Evolutionary conservation across 2,888 invertebrate genomes (phyloP), one percentile per base, ranked within the genome.

Genomic region (Drosophila demipolita): DNA sequence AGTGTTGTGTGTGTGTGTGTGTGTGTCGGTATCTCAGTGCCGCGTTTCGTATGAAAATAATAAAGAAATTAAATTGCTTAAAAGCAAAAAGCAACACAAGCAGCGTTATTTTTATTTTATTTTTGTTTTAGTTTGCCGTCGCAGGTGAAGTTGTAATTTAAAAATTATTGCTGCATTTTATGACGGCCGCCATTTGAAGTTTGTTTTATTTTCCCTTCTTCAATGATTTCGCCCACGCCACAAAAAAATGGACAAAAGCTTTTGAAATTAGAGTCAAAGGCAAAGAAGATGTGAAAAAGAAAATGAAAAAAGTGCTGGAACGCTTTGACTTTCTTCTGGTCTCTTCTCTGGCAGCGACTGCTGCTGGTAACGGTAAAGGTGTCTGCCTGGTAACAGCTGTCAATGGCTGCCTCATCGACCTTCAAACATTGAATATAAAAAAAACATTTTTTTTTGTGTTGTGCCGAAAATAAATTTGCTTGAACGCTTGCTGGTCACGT

Each of bases 61-160:
- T 89, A 90, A 91, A 90, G 89, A 89, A 91, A 91, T 90, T 91
- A 91, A 91, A 86, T 80, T 85, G 78, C 86, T 80, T 73, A 73
- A 84, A 78, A 80, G 73, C 75, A 80, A 81, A 80, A 81, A 65
- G 76, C 73, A 72, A 64, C 58, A 59, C 53, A 61, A 59, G 66
- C 73, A 52, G 23, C 52, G 53, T 48, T 58, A 45, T 63, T 48
- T 66, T 49, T 50, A 11, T 5, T 57, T 23, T n/a, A 35, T 50
- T 26, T 23, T 63, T 4, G 20, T 58, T 20, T 29, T 20, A 3
- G 45, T n/a, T 52, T 48, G 65, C 38, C 50, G 40, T 49, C 57
- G 70, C 79, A 79, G 79, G 82, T 82, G 83, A 73, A 82, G 72
- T 74, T 73, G 52, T 57, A 66, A n/a, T 55, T 66, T 83, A 59